These are phyloP conservation scores for Morone saxatilis DNA, from an alignment of 2,113 vertebrate genomes.

Conservation along the genomic window DNA sequence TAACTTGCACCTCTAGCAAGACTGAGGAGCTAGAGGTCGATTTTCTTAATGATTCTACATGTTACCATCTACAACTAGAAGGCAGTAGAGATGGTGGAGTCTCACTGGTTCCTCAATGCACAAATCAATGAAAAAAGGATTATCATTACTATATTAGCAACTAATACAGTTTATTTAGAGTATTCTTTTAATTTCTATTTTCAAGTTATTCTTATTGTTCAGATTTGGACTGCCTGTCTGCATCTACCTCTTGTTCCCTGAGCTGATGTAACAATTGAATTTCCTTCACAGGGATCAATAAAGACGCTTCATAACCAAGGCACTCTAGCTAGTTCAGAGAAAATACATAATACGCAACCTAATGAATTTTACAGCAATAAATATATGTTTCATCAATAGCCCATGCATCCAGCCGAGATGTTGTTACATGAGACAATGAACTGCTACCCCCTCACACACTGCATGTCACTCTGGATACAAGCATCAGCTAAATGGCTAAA, in stretches of 20 bases:
- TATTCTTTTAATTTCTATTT: neutral
- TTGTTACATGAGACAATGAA: neutral
- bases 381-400: neutral
- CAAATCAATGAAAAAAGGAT: constrained; percentile 17
- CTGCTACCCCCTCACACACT: neutral
- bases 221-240: neutral
- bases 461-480: constrained; percentile 5
- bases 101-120: neutral
- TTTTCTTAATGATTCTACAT: neutral
- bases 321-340: neutral
- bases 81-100: neutral
- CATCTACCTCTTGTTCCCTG: neutral
- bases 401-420: neutral
- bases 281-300: constrained; percentile 16
- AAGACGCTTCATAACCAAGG: neutral
- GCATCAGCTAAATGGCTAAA: neutral
- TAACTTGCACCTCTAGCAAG: neutral
- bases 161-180: neutral
- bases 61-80: neutral
- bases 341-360: neutral
- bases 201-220: neutral
- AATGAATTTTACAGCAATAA: neutral
- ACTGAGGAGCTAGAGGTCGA: neutral
- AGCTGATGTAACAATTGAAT: constrained; percentile 3
- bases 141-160: neutral